These are phyloP conservation scores for Eledone cirrhosa DNA, from an alignment of 2,888 invertebrate species.

Conservation along the genomic window DNA sequence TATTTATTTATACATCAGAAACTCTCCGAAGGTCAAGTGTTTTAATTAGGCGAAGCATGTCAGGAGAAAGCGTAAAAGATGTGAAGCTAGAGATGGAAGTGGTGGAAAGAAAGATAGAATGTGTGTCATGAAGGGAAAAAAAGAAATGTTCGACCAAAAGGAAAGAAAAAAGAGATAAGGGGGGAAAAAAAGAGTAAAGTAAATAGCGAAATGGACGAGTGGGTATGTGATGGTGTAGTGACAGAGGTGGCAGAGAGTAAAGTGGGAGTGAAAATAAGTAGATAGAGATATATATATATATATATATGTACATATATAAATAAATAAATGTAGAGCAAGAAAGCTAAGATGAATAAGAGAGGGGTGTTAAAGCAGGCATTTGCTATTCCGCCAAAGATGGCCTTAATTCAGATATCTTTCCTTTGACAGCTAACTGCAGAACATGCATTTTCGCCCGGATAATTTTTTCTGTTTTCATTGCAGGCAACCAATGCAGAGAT, in stretches of 20 bases:
- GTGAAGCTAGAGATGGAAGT: too few relatives aligned
- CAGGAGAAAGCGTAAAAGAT: too few relatives aligned
- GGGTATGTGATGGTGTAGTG: background rate
- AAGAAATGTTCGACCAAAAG: background rate
- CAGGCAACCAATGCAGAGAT: slow-evolving; percentile 28
- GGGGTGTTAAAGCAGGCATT: background rate
- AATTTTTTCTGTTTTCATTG: slow-evolving; percentile 27
- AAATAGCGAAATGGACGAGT: background rate
- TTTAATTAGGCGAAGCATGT: too few relatives aligned
- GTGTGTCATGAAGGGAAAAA: background rate
- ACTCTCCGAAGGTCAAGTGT: slow-evolving; percentile 9
- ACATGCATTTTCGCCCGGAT: slow-evolving; percentile 27
- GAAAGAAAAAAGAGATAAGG: background rate
- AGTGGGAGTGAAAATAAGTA: too few relatives aligned
- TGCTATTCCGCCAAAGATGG: slow-evolving; percentile 14
- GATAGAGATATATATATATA: too few relatives aligned
- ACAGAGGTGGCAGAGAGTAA: background rate
- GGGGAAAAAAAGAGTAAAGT: slow-evolving; percentile 1
- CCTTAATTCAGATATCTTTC: slow-evolving; percentile 22
- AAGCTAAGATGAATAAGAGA: background rate
- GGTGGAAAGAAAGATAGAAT: too few relatives aligned
- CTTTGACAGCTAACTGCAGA: slow-evolving; percentile 24
- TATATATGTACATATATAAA: too few relatives aligned
- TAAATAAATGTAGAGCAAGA: too few relatives aligned
- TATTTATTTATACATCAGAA: background rate